Evolutionary conservation across 1,140 invertebrate species (phyloP).

Genomic region (Meloidogyne floridensis): DNA sequence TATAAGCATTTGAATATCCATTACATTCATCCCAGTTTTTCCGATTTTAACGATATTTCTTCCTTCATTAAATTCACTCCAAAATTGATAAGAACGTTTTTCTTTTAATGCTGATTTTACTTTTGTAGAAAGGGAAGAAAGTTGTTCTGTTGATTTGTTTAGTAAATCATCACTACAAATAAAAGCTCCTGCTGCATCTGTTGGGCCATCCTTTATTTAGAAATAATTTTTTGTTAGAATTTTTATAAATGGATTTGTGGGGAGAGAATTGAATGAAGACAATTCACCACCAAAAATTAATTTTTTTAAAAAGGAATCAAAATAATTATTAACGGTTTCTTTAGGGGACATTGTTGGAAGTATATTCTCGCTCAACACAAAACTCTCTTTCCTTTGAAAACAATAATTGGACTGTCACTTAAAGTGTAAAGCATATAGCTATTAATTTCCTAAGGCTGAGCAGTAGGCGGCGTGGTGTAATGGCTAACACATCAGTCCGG

Average conservation of each 20-base stretch:
- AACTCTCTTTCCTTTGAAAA: too few species aligned
- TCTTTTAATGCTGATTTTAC: slow-evolving; percentile 72
- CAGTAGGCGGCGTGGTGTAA: too few species aligned
- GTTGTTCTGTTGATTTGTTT: slow-evolving; percentile 53
- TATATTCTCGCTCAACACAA: too few species aligned
- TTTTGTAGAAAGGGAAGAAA: slow-evolving; percentile 23
- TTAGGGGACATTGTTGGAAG: too few species aligned
- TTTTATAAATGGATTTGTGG: neutral
- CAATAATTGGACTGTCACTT: too few species aligned
- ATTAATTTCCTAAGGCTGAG: too few species aligned
- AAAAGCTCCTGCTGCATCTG: slow-evolving; percentile 86
- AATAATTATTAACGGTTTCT: too few species aligned
- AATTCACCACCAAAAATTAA: too few species aligned
- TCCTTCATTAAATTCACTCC: slow-evolving; percentile 72
- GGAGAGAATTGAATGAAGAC: too few species aligned
- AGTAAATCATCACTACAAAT: slow-evolving; percentile 69
- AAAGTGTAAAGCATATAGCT: too few species aligned
- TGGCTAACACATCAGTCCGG: too few species aligned
- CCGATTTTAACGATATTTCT: slow-evolving; percentile 79
- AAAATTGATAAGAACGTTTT: slow-evolving; percentile 89
- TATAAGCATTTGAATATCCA: slow-evolving; percentile 74
- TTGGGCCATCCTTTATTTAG: slow-evolving; percentile 77
- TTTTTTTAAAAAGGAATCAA: too few species aligned
- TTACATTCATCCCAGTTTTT: slow-evolving; percentile 96
- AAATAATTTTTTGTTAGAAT: neutral